Conservation (phyloP, 2,113 vertebrate genomes). For the Rattus rattus region DNA sequence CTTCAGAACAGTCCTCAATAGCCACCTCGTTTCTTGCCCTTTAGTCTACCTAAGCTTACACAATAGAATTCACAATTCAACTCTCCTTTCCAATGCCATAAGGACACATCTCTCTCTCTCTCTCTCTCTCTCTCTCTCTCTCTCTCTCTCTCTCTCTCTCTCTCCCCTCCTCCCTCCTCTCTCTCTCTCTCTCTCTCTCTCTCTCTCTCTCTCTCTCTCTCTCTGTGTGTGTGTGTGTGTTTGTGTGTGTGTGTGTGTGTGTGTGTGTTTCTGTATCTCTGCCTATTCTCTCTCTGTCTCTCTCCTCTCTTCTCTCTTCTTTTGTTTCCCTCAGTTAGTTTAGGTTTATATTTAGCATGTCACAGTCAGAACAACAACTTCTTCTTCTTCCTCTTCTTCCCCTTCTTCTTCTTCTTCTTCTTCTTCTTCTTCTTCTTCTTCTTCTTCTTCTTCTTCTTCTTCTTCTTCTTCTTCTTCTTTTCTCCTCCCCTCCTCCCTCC, state of each 20-base stretch:
- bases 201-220: no score
- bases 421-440: no score
- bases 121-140: background rate
- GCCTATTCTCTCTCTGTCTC: no score
- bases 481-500: no score
- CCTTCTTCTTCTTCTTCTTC: background rate
- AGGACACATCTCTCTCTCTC: background rate
- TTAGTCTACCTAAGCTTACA: background rate
- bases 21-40: background rate
- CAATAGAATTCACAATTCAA: background rate
- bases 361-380: background rate
- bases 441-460: background rate
- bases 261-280: no score
- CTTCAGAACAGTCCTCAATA: background rate
- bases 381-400: no score
- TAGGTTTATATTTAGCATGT: background rate
- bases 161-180: accelerated
- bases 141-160: background rate
- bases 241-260: no score
- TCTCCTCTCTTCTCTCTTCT: background rate
- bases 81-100: background rate
- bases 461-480: background rate
- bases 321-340: background rate
- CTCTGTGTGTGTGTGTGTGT: no score
- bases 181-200: background rate